Percentiles rank a stretch among this genome's conserved stretches.
These are phyloP conservation scores for Tuta absoluta DNA, from an alignment of 2,888 invertebrate species.

Conservation along the genomic window DNA sequence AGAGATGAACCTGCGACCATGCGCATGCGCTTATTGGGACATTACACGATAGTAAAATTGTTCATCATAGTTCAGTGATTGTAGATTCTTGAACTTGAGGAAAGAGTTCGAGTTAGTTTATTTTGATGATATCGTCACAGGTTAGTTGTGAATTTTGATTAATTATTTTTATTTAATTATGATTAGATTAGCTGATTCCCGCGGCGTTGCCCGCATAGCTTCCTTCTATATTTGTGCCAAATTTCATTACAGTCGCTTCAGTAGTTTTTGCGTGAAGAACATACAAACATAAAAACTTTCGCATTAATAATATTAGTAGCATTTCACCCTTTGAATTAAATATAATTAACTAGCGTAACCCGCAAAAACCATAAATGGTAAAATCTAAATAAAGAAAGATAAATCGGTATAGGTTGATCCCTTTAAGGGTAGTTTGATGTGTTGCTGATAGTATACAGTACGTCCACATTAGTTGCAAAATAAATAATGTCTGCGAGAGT, in stretches of 20 bases:
- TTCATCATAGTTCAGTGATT: constrained; percentile 13
- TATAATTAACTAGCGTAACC: no score
- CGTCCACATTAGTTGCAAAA: background rate
- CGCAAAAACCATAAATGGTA: no score
- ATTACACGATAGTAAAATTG: constrained; percentile 25
- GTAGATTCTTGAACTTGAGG: background rate
- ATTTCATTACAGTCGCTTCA: no score
- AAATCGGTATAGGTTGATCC: no score
- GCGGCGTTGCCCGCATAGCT: no score
- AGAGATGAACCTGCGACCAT: constrained; percentile 31
- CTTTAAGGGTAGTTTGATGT: background rate
- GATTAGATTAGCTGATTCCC: no score
- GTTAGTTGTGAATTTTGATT: background rate
- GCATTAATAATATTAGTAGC: no score
- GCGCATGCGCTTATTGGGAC: constrained; percentile 27
- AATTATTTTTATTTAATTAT: background rate
- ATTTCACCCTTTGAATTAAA: no score
- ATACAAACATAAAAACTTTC: no score
- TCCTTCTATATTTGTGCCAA: no score
- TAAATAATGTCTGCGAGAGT: background rate
- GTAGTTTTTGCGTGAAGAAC: no score
- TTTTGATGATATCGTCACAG: background rate
- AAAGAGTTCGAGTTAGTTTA: background rate
- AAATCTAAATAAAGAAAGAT: no score
- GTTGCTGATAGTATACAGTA: background rate